A percentile compares a stretch with the other conserved stretches of the same genome.
phyloP scores from a whole-genome alignment of 2,113 vertebrate species.

The Penelope pileata region DNA sequence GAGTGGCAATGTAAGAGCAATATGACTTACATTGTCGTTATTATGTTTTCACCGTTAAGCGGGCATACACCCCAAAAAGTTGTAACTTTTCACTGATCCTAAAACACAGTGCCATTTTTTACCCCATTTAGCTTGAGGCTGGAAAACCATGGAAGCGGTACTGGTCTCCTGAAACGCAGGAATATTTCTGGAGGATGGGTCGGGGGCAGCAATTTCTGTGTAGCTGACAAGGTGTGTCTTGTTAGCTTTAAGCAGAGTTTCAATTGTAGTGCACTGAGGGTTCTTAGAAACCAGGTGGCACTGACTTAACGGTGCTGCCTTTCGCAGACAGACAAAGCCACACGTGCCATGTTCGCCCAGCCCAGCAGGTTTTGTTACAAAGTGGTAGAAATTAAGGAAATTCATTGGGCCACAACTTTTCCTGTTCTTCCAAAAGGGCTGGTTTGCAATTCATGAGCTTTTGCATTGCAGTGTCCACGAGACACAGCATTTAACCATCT shows the following conservation, averaged over 20 bases:
- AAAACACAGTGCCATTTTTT: neutral
- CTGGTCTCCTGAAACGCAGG: neutral
- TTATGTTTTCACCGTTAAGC: neutral
- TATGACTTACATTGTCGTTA: fast-evolving
- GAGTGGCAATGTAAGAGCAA: neutral
- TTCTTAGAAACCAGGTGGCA: neutral
- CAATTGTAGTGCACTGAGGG: no score
- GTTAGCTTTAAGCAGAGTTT: neutral
- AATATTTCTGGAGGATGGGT: neutral
- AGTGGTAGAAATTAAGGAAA: neutral
- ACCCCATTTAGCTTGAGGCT: fast-evolving
- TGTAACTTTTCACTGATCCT: neutral
- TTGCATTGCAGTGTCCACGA: neutral
- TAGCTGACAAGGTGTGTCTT: neutral
- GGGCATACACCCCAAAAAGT: neutral
- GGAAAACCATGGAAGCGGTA: neutral
- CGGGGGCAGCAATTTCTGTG: neutral
- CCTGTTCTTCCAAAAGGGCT: neutral
- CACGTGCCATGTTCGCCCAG: neutral
- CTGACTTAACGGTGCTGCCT: neutral
- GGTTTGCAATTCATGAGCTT: neutral
- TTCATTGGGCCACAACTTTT: neutral
- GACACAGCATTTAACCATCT: neutral
- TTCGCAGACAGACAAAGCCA: neutral
- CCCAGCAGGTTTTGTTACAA: no score